Evolutionary conservation across 2,797 vertebrate genomes (phyloP).

Genomic region (Chrysolophus pictus): DNA sequence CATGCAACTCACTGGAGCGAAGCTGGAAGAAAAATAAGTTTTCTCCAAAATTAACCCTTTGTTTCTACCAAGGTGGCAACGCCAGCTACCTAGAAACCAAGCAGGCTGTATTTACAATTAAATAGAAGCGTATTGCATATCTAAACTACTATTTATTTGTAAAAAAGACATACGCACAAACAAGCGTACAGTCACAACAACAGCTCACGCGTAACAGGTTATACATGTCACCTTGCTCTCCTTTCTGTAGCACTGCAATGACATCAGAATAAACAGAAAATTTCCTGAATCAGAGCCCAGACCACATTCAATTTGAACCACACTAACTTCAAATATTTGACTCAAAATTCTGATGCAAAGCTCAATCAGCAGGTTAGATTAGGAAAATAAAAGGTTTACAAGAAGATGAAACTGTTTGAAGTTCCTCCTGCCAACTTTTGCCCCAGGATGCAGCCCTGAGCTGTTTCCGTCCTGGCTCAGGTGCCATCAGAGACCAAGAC

Average conservation of each 20-base stretch:
- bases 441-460: background rate
- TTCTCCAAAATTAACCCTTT: background rate
- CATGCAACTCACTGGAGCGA: background rate
- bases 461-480: background rate
- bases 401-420: background rate
- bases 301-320: rapidly evolving
- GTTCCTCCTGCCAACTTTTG: background rate
- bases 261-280: background rate
- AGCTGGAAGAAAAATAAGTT: background rate
- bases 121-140: background rate
- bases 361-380: background rate
- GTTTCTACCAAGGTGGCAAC: background rate
- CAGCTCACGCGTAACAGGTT: background rate
- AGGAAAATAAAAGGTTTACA: background rate
- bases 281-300: background rate
- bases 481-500: background rate
- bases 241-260: background rate
- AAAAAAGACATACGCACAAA: background rate
- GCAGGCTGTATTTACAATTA: background rate
- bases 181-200: background rate
- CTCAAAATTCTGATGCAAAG: background rate
- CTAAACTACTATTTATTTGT: background rate
- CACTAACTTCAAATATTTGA: background rate
- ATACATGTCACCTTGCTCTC: background rate
- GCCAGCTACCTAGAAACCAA: background rate